Base-by-base conservation (phyloP, 2,888 invertebrate genomes). In the Melieria picta region DNA sequence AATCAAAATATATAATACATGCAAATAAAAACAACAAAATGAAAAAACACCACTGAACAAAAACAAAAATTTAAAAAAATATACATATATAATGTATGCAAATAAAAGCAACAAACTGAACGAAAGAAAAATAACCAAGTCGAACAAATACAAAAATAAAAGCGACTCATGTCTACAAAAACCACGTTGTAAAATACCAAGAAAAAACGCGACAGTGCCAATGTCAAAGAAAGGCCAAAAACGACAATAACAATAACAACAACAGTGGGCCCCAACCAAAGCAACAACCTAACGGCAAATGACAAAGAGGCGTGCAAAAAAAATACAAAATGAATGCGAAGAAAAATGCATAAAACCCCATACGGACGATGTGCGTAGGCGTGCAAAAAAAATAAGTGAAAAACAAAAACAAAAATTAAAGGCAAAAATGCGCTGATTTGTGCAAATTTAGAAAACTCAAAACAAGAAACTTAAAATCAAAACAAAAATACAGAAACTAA, bases 171-270 rank as follows among this genome's bases (percentile, higher is more conserved):
- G 16, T 16, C 16, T 11, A 52, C 52, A 50, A 64, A 64, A 52
- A 43, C 42, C 30, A 42, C 13, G 43, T 61, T 30, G 61, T 11
- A 5, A 45, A 7, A 42, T 11, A 61, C 42, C 9, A 16, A 60
- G 11, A 52, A 52, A 7, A 52, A 52, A 52, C 11, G 9, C 7
- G 13, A 6, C 13, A 63, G 55, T 71, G 72, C 63, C 72, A 72
- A 72, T 72, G 72, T 72, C 72, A 72, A 72, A 72, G 67, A 72
- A 72, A 72, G 65, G 67, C 63, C 58, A 67, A 67, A 58, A 67
- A 16, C 50, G 48, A 58, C 7, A 45, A 42, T 61, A 69, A 62
- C 50, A 68, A 62, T 52, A 45, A 58, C 7, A 52, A 52, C 6
- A 52, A 52, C 11, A 52, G 6, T 30, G 30, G 30, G 30, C 30